Evolutionary conservation across 1,140 invertebrate species (phyloP), one percentile per base, ranked within the genome.

Genomic region (Hermatobates lingyangjiaoensis): DNA sequence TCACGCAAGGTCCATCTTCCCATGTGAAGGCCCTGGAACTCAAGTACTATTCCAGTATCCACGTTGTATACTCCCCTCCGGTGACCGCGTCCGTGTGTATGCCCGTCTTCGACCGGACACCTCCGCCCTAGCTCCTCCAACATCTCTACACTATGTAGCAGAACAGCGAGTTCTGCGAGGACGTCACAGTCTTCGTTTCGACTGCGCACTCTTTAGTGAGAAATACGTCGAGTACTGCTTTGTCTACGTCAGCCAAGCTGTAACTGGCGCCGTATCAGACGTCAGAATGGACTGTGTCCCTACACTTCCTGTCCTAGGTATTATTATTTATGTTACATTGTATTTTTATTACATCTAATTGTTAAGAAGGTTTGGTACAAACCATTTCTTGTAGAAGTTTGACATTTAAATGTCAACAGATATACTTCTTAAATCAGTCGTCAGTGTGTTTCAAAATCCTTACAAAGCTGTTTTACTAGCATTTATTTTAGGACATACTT

Each of bases 201-300:
- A 79, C 62, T 87, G 83, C 60, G 79, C 84, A n/a, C 69, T 85
- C 1, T 87, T 87, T 65, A 79, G 74, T 21, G 83, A 87, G 63
- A 72, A 76, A 38, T 88, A 76, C 61, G 76, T 85, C 27, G 83
- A 87, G 59, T 87, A 87, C 58, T 88, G 85, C 65, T 87, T 88
- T 65, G 77, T 83, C 46, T 88, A 88, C 62, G 82, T 87, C 3
- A 87, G 80, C 39, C 78, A 85, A 55, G 79, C 83, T 0, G 77
- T 83, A 25, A 85, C 76, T 1, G 81, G 81, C 1, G 83, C 84
- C 1, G 83, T 87, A 48, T 75, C 79, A 5, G 81, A 88, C 63
- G 81, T 87, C 1, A 70, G 81, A 51, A 77, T 79, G 67, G 77
- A 85, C 61, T 88, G 84, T 59, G 74, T 87, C 27, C 83, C 83